These are phyloP conservation scores for Mystacornis crossleyi DNA, from an alignment of 2,113 vertebrate genomes.

Conservation along the genomic window DNA sequence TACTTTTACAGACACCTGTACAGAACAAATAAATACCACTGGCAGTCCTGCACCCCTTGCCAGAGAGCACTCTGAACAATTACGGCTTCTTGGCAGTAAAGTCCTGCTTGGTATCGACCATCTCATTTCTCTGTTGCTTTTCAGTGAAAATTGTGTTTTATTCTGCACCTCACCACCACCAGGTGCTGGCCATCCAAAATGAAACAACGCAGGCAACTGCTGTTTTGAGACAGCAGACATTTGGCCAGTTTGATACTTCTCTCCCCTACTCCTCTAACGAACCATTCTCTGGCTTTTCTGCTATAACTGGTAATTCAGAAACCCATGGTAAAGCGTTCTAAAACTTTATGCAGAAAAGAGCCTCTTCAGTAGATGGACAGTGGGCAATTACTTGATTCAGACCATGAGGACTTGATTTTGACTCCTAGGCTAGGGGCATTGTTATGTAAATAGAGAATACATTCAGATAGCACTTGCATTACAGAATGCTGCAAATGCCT, in stretches of 20 bases:
- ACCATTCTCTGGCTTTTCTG: not conserved
- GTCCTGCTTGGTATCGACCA: not conserved
- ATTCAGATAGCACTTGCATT: not conserved
- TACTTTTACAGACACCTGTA: not conserved
- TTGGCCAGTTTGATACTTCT: not conserved
- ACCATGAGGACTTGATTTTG: not conserved
- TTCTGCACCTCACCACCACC: not conserved
- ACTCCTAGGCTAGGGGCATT: not conserved
- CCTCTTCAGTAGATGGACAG: not conserved
- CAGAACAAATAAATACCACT: not conserved
- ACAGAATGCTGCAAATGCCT: not conserved
- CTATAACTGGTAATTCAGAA: not conserved
- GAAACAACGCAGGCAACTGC: not conserved
- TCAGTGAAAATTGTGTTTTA: not conserved
- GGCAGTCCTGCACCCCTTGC: not conserved
- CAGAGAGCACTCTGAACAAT: not conserved
- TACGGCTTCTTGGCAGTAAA: not conserved
- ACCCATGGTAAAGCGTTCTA: not conserved
- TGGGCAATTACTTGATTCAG: not conserved
- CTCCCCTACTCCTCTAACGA: not conserved
- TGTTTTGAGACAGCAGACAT: not conserved
- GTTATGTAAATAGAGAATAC: not conserved
- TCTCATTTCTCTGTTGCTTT: not conserved
- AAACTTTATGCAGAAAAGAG: not conserved
- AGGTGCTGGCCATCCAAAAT: not conserved